Evolutionary conservation across 92 coral and sea anemone genomes (phyloP), one percentile per base, ranked within the genome.

Genomic region (Phenganax marumi): DNA sequence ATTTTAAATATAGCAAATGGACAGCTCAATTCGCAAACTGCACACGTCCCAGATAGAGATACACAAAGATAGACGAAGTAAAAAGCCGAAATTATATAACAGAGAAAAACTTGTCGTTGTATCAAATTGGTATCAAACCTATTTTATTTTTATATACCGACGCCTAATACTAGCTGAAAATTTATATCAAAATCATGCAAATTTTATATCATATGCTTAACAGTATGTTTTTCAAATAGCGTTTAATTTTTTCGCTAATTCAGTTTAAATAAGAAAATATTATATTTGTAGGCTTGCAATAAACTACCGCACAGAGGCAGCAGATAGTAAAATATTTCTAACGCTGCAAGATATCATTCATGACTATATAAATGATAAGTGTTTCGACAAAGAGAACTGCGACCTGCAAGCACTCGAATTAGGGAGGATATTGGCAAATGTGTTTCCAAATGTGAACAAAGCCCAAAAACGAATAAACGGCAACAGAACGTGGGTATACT

Each of bases 371-470:
- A 33, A 1, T 33, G 43, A 33, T 33, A 33, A 33, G 43, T 64
- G 84, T 43, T 26, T 75, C 13, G 77, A 80, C 11, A 80, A 62
- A 43, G 76, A 80, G 63, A 63, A 66, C 52, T 39, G 63, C 26
- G 8, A 47, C 14, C 22, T 74, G n/a, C 14, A 25, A 6, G 0
- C 12, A n/a, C 43, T 8, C 14, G 24, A 64, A 61, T 57, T 80
- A 16, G 61, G 79, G 12, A 64, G 63, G 4, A 62, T 80, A 14
- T 22, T 65, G 52, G 65, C 63, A 8, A 60, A 64, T 52, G 74
- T 63, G 10, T 78, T 2, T 60, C 68, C 68, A 6, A 8, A 52
- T n/a, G 74, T 26, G 33, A 62, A 24, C 68, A 56, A 21, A 56
- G 9, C 46, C 7, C 82, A 77, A 21, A 43, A 68, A 25, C 50